Base-by-base conservation (phyloP, 2,797 vertebrate species). In the Mycteria americana region DNA sequence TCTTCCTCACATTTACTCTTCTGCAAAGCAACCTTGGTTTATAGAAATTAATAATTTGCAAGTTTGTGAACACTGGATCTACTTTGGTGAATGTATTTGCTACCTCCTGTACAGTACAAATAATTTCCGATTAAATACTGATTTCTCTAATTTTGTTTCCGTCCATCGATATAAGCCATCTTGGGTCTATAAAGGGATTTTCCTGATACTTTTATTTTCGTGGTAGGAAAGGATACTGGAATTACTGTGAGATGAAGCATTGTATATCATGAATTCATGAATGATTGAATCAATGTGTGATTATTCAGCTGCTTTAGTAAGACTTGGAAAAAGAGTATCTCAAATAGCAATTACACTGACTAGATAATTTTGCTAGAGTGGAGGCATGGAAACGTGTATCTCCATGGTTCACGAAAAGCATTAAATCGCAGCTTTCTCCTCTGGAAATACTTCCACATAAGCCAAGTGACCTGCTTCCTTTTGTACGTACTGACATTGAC, bases 331-430 rank as follows among this genome's bases (percentile, higher is more conserved):
- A 41, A 2, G 0, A 27, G 13, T 73, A 46, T 19, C 3, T 50
- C 45, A 65, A 25, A 28, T 27, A 76, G 31, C 33, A 67, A 9
- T 75, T 79, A 25, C 0, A 3, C 69, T 51, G 75, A 54, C 16
- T 46, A 19, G 14, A 11, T 46, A 56, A n/a, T 85, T 87, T 73
- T 79, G 10, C n/a, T 57, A 3, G 8, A 77, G 28, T 51, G 16
- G 31, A 80, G 24, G 13, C 31, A 18, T 0, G 0, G 70, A 53
- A 57, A 31, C 8, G 0, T 19, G 2, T 37, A 33, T 53, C 3
- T 6, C 18, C 8, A 8, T 6, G 8, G n/a, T 63, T 90, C 56
- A 64, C 3, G 7, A 51, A 92, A 79, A 56, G 1, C 33, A n/a
- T 11, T 28, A 13, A 54, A 22, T 75, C 25, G 75, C 25, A 51